These are phyloP conservation scores for Vanessa atalanta DNA, from an alignment of 1,140 invertebrate genomes.

Conservation along the genomic window DNA sequence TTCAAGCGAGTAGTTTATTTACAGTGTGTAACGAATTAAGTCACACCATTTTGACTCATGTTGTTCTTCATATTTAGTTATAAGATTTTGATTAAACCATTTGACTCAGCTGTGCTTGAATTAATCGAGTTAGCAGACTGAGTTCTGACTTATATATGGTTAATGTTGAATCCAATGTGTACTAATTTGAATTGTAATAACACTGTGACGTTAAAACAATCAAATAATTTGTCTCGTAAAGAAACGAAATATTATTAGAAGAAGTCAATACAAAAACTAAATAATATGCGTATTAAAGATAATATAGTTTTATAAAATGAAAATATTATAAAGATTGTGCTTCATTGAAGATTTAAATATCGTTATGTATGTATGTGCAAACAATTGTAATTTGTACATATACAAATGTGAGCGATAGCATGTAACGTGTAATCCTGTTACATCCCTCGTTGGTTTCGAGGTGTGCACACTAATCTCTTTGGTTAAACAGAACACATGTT, in stretches of 20 bases:
- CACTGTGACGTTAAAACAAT: not conserved
- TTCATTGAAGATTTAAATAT: too few species aligned
- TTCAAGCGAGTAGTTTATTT: not conserved
- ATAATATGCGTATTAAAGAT: too few species aligned
- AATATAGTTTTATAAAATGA: too few species aligned
- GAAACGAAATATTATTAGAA: too few species aligned
- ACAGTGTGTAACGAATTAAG: not conserved
- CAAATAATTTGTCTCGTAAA: not conserved
- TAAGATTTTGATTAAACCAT: constrained; percentile 24
- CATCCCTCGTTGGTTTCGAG: constrained; percentile 41
- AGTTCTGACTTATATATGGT: not conserved
- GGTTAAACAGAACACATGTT: constrained; percentile 60
- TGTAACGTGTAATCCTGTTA: constrained; percentile 46
- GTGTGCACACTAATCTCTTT: constrained; percentile 56
- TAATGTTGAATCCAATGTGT: not conserved
- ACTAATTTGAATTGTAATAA: not conserved
- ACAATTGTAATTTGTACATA: constrained; percentile 1
- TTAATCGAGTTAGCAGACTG: constrained; percentile 29
- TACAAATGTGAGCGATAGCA: constrained; percentile 15
- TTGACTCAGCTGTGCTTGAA: constrained; percentile 21
- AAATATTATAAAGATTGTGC: too few species aligned
- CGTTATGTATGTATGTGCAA: not conserved
- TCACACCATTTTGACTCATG: constrained; percentile 6
- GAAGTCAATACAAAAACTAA: too few species aligned
- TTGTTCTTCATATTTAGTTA: constrained; percentile 15